These are phyloP conservation scores for Augochlora pura DNA, from an alignment of 1,140 invertebrate genomes.

Conservation along the genomic window DNA sequence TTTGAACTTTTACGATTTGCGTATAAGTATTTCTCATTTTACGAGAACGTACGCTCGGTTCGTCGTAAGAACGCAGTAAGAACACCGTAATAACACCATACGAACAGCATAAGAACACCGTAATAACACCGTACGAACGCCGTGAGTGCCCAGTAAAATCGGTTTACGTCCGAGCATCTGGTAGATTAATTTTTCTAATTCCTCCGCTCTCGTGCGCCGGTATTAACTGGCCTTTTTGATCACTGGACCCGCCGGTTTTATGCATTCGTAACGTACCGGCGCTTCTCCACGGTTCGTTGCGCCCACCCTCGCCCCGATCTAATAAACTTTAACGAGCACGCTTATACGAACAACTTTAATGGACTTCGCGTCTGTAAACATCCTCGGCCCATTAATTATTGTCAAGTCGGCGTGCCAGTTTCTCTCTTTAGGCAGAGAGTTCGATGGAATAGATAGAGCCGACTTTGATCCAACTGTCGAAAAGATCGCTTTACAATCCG, in stretches of 20 bases:
- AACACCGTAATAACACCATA: background rate
- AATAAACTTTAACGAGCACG: too few relatives aligned
- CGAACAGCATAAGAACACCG: background rate
- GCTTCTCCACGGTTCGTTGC: too few relatives aligned
- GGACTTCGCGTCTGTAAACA: background rate
- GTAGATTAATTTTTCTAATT: slow-evolving; percentile 1
- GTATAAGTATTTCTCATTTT: background rate
- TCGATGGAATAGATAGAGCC: too few relatives aligned
- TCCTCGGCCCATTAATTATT: background rate
- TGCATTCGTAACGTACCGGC: too few relatives aligned
- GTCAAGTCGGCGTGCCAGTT: background rate
- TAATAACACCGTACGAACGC: too few relatives aligned
- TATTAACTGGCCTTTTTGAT: background rate
- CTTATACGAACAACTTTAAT: too few relatives aligned
- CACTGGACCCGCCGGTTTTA: too few relatives aligned
- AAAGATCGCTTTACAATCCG: too few relatives aligned
- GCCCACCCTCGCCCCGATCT: too few relatives aligned
- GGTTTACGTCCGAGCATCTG: background rate
- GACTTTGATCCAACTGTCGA: too few relatives aligned
- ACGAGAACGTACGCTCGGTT: background rate
- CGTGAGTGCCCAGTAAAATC: background rate
- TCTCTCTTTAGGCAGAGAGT: too few relatives aligned
- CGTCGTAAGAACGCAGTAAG: background rate
- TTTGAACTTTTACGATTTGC: background rate
- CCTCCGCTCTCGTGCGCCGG: background rate